A percentile compares a stretch with the other conserved stretches of the same genome.
phyloP scores from a whole-genome alignment of 2,797 vertebrate genomes.

The Denticeps clupeoides region DNA sequence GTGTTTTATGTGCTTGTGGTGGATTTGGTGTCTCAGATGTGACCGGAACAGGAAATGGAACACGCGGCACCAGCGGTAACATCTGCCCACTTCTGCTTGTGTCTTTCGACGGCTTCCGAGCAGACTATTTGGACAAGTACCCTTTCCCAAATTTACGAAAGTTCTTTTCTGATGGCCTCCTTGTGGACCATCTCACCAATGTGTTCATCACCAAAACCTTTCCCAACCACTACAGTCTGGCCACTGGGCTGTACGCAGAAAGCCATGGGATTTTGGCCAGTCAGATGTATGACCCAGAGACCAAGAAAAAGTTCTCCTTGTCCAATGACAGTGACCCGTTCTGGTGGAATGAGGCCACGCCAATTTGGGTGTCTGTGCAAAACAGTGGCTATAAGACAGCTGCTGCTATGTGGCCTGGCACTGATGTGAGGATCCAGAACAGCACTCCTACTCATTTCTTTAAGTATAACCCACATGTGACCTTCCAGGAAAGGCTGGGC shows the following conservation, averaged over 20 bases:
- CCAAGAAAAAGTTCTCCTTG: slow-evolving; percentile 56
- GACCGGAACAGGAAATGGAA: slow-evolving; percentile 17
- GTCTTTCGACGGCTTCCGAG: slow-evolving; percentile 91
- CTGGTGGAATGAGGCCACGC: slow-evolving; percentile 83
- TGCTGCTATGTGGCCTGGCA: slow-evolving; percentile 89
- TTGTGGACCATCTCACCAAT: slow-evolving; percentile 77
- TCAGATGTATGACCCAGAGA: slow-evolving; percentile 71
- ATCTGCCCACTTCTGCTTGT: slow-evolving; percentile 69
- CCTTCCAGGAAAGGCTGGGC: slow-evolving; percentile 62
- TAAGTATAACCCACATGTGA: slow-evolving; percentile 55
- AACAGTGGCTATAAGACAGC: slow-evolving; percentile 70
- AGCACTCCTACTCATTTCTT: slow-evolving; percentile 60
- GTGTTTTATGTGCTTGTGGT: slow-evolving; percentile 6
- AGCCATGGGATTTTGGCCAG: slow-evolving; percentile 86
- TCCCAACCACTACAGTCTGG: slow-evolving; percentile 93
- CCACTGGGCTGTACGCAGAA: slow-evolving; percentile 87
- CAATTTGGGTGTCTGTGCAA: slow-evolving; percentile 83
- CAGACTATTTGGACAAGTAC: slow-evolving; percentile 80
- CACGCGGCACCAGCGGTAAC: slow-evolving; percentile 9
- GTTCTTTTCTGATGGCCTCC: slow-evolving; percentile 70
- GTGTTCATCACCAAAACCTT: slow-evolving; percentile 93
- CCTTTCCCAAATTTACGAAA: slow-evolving; percentile 73
- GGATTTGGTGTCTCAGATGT: slow-evolving; percentile 25
- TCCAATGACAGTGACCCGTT: slow-evolving; percentile 57
- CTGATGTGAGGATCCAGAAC: slow-evolving; percentile 63